Conservation (phyloP, 2,888 invertebrate genomes). For the Drosophila pegasa region DNA sequence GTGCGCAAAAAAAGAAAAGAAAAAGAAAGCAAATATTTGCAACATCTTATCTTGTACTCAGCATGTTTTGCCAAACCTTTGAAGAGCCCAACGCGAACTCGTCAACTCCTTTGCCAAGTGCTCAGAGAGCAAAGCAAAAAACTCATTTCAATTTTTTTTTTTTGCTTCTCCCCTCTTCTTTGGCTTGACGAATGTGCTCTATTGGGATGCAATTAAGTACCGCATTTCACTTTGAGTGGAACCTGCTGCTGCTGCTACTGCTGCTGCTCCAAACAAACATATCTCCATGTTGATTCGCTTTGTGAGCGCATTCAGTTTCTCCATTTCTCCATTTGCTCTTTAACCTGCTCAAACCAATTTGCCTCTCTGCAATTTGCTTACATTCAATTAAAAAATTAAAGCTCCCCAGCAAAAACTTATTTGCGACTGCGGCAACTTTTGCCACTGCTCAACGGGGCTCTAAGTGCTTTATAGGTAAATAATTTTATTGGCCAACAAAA, state of each 20-base stretch:
- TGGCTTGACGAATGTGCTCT: slow-evolving; percentile 42
- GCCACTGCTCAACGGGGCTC: not conserved
- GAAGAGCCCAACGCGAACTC: not conserved
- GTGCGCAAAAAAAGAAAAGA: slow-evolving; percentile 22
- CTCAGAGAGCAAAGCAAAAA: slow-evolving; percentile 7
- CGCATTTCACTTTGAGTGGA: slow-evolving; percentile 32
- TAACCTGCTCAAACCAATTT: slow-evolving; percentile 15
- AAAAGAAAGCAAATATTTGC: slow-evolving; percentile 35
- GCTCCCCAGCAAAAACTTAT: slow-evolving; percentile 23
- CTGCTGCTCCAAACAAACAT: slow-evolving; percentile 23
- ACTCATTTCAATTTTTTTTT: slow-evolving; percentile 53
- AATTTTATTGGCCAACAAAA: not conserved
- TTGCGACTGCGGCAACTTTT: slow-evolving; percentile 4
- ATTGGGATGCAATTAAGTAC: slow-evolving; percentile 76
- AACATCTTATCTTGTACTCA: slow-evolving; percentile 16
- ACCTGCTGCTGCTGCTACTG: slow-evolving; percentile 1
- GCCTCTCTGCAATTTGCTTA: slow-evolving; percentile 26
- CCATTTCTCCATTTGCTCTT: slow-evolving; percentile 46
- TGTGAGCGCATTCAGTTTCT: slow-evolving; percentile 51
- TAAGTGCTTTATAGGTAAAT: not conserved
- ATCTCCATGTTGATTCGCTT: slow-evolving; percentile 61
- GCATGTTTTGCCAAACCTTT: slow-evolving; percentile 17
- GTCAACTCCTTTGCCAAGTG: slow-evolving; percentile 45
- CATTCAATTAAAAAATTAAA: slow-evolving; percentile 49
- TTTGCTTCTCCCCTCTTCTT: not conserved